These are phyloP conservation scores for Lacerta bilineata DNA, from an alignment of 2,797 vertebrate species.

Conservation along the genomic window DNA sequence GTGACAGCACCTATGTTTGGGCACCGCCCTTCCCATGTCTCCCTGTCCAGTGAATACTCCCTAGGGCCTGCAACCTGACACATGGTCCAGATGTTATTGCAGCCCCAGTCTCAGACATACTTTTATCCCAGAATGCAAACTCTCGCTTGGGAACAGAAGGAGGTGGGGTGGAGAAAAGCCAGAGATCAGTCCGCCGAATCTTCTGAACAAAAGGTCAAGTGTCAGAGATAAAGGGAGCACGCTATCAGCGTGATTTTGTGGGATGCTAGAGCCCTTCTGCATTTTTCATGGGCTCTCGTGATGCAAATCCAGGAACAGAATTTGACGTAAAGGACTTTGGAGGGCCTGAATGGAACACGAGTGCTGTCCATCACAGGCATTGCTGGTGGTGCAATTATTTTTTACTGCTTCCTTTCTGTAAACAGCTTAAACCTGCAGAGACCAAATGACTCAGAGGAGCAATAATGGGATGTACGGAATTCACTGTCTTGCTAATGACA, in stretches of 20 bases:
- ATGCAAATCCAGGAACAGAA: constrained; percentile 26
- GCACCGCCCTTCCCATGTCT: no score
- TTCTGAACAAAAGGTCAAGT: constrained; percentile 41
- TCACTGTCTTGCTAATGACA: not conserved
- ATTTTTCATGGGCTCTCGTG: not conserved
- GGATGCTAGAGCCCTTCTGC: constrained; percentile 9
- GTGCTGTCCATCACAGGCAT: not conserved
- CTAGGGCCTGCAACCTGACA: not conserved
- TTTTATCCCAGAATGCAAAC: not conserved
- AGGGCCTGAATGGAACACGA: not conserved
- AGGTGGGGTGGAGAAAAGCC: constrained; percentile 9
- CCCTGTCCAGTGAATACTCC: not conserved
- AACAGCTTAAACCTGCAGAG: not conserved
- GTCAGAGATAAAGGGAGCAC: constrained; percentile 29
- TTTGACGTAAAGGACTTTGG: not conserved
- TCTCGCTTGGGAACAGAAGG: not conserved
- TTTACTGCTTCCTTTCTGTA: constrained; percentile 31
- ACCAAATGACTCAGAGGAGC: not conserved
- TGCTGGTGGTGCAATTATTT: not conserved
- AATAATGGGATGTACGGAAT: constrained; percentile 31
- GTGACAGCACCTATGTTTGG: not conserved
- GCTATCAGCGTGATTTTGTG: not conserved
- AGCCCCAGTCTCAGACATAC: not conserved
- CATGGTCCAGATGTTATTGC: not conserved
- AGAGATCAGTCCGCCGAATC: not conserved